Conservation (phyloP, 1,140 invertebrate species). For the Neotoxoptera formosana region DNA sequence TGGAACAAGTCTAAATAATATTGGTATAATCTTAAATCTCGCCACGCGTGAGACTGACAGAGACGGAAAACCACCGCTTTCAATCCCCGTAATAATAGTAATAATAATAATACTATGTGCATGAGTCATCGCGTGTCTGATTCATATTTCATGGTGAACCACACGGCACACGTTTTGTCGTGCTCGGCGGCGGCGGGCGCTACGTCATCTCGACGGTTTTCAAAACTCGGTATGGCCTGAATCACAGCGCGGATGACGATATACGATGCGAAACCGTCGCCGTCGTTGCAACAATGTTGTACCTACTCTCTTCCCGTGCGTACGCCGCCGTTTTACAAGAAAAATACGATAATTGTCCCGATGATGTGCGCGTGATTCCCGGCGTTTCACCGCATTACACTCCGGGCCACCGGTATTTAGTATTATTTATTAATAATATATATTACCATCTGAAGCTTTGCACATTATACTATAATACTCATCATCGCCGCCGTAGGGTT, state of each 20-base stretch:
- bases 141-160: background rate
- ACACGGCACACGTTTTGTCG: background rate
- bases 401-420: background rate
- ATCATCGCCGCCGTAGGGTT: too few relatives aligned
- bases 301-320: background rate
- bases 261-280: background rate
- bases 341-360: background rate
- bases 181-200: background rate
- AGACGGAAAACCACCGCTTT: background rate
- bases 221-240: background rate
- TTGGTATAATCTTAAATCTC: background rate
- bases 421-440: background rate
- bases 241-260: background rate
- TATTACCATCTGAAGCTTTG: background rate
- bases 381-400: background rate
- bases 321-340: background rate
- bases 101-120: background rate
- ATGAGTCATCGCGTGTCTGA: constrained; percentile 14
- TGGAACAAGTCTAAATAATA: background rate
- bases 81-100: background rate
- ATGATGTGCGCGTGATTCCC: background rate
- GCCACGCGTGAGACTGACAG: background rate
- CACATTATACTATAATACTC: too few relatives aligned
- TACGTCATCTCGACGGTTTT: background rate
- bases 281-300: background rate